Percentiles rank a stretch among this genome's conserved stretches.
Evolutionary conservation across 2,113 vertebrate species (phyloP).

Genomic region (Pipa parva): DNA sequence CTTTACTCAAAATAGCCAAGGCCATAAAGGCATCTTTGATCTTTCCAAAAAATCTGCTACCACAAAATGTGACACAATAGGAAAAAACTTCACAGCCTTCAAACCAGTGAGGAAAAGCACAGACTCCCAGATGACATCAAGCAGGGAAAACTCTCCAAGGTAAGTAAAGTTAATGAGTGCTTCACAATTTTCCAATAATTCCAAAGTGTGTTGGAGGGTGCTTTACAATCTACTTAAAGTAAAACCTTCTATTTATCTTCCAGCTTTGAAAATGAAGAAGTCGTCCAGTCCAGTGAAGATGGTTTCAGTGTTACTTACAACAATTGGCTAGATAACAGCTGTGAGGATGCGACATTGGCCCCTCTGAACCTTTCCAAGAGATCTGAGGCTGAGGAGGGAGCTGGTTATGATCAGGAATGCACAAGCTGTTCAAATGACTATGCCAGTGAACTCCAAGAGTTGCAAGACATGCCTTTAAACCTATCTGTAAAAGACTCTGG

Average conservation of each 20-base stretch:
- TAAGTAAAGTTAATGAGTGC: slow-evolving; percentile 50
- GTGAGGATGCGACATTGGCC: slow-evolving; percentile 52
- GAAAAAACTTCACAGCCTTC: slow-evolving; percentile 53
- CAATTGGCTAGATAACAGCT: slow-evolving; percentile 14
- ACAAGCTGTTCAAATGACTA: slow-evolving; percentile 42
- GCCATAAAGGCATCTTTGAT: slow-evolving; percentile 49
- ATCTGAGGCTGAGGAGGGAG: slow-evolving; percentile 45
- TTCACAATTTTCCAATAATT: background rate
- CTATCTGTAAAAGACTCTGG: slow-evolving; percentile 77
- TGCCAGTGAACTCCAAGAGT: slow-evolving; percentile 47
- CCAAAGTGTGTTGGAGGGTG: background rate
- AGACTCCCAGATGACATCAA: slow-evolving; percentile 26
- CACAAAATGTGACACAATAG: slow-evolving; percentile 46
- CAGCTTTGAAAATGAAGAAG: slow-evolving; percentile 53
- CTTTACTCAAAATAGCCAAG: slow-evolving; percentile 70
- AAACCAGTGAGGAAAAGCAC: slow-evolving; percentile 53
- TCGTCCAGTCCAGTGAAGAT: background rate
- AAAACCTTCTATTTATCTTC: slow-evolving; percentile 40
- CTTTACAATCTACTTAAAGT: background rate
- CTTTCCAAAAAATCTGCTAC: slow-evolving; percentile 51
- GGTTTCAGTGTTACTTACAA: background rate
- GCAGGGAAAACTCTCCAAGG: slow-evolving; percentile 59
- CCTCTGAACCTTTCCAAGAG: slow-evolving; percentile 90
- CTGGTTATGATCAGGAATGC: background rate
- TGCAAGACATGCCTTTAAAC: slow-evolving; percentile 79